These are phyloP conservation scores for Callospermophilus lateralis DNA, from an alignment of 2,113 vertebrate genomes.

Conservation along the genomic window DNA sequence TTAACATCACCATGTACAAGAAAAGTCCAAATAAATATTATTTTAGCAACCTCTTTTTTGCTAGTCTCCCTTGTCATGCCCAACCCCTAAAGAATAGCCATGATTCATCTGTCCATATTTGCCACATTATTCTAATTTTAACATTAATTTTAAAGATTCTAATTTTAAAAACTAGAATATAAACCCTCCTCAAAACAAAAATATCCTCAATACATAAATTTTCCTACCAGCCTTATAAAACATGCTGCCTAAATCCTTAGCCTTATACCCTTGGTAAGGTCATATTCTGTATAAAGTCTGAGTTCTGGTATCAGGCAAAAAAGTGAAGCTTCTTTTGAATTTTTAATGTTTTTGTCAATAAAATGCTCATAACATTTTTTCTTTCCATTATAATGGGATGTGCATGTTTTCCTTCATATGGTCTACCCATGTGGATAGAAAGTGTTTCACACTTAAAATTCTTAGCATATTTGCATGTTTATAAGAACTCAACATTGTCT, in stretches of 20 bases:
- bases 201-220: background rate
- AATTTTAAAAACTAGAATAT: background rate
- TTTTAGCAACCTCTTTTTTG: background rate
- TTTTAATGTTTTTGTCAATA: background rate
- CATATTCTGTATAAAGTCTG: background rate
- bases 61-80: background rate
- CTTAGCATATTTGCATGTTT: background rate
- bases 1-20: background rate
- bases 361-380: background rate
- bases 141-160: background rate
- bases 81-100: background rate
- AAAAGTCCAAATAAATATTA: background rate
- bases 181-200: background rate
- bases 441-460: background rate
- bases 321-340: background rate
- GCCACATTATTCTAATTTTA: background rate
- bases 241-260: background rate
- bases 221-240: background rate
- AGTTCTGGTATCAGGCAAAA: background rate
- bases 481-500: background rate
- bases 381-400: background rate
- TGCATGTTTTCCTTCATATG: background rate
- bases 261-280: background rate
- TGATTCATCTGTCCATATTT: background rate
- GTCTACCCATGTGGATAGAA: background rate